These are phyloP conservation scores for Folsomia manolachei DNA, from an alignment of 2,888 invertebrate genomes.

Conservation along the genomic window DNA sequence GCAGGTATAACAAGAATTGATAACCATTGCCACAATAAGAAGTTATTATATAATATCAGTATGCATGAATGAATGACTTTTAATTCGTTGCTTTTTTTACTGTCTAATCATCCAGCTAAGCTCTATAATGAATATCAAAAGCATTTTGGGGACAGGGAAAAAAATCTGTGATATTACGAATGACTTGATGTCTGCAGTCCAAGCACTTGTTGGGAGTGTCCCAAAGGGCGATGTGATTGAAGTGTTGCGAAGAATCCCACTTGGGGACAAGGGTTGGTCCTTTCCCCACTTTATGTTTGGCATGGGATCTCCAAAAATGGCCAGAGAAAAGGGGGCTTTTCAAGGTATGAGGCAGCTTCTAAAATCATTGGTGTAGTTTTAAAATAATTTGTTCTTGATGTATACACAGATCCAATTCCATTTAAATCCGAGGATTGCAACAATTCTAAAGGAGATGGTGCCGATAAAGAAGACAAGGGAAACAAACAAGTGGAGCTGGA, in stretches of 20 bases:
- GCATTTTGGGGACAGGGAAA: constrained; percentile 18
- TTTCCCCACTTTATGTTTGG: constrained; percentile 46
- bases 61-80: background rate
- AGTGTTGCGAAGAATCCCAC: constrained; percentile 31
- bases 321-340: constrained; percentile 28
- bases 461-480: background rate
- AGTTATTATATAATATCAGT: background rate
- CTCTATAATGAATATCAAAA: constrained; percentile 33
- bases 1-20: constrained; percentile 17
- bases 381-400: background rate
- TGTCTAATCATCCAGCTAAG: constrained; percentile 32
- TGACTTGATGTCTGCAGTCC: constrained; percentile 13
- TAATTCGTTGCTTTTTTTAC: too few species aligned
- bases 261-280: constrained; percentile 28
- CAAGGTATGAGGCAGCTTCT: constrained; percentile 9
- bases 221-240: constrained; percentile 23
- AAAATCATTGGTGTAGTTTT: background rate
- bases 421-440: constrained; percentile 1
- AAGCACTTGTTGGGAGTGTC: constrained; percentile 18
- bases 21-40: too few species aligned
- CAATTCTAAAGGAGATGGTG: background rate
- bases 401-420: constrained; percentile 9
- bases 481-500: background rate
- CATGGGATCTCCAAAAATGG: constrained; percentile 34
- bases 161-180: constrained; percentile 26